Evolutionary conservation across 2,888 invertebrate species (phyloP), one percentile per base, ranked within the genome.

Genomic region (Drosophila quinaria): DNA sequence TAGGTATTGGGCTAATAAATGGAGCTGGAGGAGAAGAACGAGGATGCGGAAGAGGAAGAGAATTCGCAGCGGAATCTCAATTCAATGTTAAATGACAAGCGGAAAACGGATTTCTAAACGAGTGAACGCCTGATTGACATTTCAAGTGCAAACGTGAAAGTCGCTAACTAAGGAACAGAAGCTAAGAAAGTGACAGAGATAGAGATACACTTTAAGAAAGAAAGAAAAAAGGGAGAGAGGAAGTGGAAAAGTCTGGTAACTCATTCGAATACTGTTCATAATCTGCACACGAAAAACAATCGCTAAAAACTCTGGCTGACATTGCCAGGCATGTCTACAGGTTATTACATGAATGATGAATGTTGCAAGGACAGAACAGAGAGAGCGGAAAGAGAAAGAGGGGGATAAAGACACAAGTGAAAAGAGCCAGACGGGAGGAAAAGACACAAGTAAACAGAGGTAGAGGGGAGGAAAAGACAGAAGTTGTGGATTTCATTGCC

Each of bases 81-180:
- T 69, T 62, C 73, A 83, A 85, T 73, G 70, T 67, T 71, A 74
- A 83, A 81, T 72, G 84, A 83, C 71, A 72, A 78, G 78, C 80
- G 84, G 87, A 85, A 87, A 85, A 81, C 84, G 84, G 87, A 85
- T 87, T 84, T 85, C 84, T 80, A 70, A 74, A 51, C 84, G 78
- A 85, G 42, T 74, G 81, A 75, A 52, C 75, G 51, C 44, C 56
- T 76, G 85, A 87, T 85, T 87, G 84, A 84, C 81, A 81, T 70
- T 83, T 72, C 70, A 66, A 64, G 71, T 59, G 74, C 25, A 67
- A 51, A 44, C 61, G 56, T 59, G 25, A 68, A 44, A 72, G 47
- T 33, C 44, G 25, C 47, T 35, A 35, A 25, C 54, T 42, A 46
- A 52, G 50, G 13, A 19, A 35, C 13, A 31, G 22, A 15, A 44